Evolutionary conservation across 1,140 invertebrate species (phyloP).

Genomic region (Acromyrmex charruanus): DNA sequence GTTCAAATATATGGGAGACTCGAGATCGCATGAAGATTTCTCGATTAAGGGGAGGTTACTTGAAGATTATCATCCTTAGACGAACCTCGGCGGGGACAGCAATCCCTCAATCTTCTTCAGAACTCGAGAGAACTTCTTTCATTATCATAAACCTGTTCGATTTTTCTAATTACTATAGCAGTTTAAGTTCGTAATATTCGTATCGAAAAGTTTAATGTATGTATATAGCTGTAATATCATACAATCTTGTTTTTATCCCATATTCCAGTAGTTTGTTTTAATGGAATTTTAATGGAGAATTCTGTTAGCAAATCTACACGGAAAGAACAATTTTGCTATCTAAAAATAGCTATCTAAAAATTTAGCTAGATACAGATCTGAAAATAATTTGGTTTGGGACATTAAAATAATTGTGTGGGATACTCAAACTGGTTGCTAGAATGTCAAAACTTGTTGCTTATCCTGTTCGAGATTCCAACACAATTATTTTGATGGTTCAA

Average conservation of each 20-base stretch:
- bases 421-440: too few relatives aligned
- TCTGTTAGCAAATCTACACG: neutral
- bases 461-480: too few relatives aligned
- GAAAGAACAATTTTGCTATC: too few relatives aligned
- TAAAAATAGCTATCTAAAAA: too few relatives aligned
- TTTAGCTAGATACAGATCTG: too few relatives aligned
- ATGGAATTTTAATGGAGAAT: neutral
- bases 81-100: neutral
- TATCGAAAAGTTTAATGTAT: neutral
- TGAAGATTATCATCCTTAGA: neutral
- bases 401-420: too few relatives aligned
- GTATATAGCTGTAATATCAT: neutral
- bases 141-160: neutral
- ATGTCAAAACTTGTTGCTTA: too few relatives aligned
- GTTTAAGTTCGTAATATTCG: neutral
- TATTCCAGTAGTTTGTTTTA: neutral
- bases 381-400: too few relatives aligned
- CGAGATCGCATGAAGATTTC: slow-evolving; percentile 24
- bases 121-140: neutral
- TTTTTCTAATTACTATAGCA: neutral
- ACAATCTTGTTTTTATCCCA: neutral
- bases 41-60: slow-evolving; percentile 4
- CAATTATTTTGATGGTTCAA: too few relatives aligned
- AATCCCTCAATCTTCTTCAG: neutral
- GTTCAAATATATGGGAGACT: slow-evolving; percentile 9